Base-by-base conservation (phyloP, 2,888 invertebrate genomes). In the Scaptomyza parva region DNA sequence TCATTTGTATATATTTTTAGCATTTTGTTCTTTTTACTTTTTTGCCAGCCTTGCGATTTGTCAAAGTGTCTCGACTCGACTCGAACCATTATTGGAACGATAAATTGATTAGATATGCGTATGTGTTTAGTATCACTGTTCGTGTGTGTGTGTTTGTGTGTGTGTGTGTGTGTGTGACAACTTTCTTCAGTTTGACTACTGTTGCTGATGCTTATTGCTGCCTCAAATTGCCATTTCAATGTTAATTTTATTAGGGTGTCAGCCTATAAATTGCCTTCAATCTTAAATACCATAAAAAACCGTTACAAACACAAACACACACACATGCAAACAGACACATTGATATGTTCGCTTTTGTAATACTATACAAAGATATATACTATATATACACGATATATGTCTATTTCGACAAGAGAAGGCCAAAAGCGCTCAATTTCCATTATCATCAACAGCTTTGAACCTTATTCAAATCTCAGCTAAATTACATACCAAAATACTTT, bases 181-280 rank as follows among this genome's bases (percentile, higher is more conserved):
- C 61, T 76, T 78, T 53, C 57, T 61, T 44, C 28, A 47, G 37
- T 43, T 37, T 52, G 37, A 39, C 57, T 78, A 17, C 6, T 47
- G 55, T 28, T 52, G 63, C 66, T 78, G 75, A 70, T 70, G 61
- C 73, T 73, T 76, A 75, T 76, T 76, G 70, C 78, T 76, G 88
- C 90, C 86, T 84, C 84, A 84, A 86, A 84, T 86, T 84, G 89
- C 75, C 81, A 82, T 89, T 89, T 83, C 84, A 75, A 90, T 89
- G 90, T 86, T 90, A 90, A 90, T 90, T 89, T 89, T 89, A 89
- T 89, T 90, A 79, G 77, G 81, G 89, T 88, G 87, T 79, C 75
- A 78, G 76, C 81, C 81, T 78, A 90, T 90, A 90, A 89, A 90
- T 89, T 80, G 76, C 75, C 78, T 82, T 81, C 86, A 90, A 89